Conservation (phyloP, 1,140 invertebrate genomes). For the Matsumurasca onukii region DNA sequence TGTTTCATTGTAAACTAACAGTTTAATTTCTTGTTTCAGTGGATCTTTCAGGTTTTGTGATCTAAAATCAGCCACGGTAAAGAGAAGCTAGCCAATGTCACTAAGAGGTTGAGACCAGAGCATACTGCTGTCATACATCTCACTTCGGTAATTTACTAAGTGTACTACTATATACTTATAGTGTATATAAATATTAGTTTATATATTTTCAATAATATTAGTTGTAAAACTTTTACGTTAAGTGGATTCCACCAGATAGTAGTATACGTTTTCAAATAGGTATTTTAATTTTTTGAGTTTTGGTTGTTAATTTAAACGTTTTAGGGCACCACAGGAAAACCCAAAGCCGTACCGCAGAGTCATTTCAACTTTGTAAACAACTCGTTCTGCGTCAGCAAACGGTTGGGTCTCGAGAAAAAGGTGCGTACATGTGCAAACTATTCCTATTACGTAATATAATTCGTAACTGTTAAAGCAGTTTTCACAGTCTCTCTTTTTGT, state of each 20-base stretch:
- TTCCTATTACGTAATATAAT: background rate
- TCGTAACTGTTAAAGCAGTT: too few species aligned
- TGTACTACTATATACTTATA: slow-evolving; percentile 7
- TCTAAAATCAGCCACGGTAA: slow-evolving; percentile 48
- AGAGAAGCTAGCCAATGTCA: slow-evolving; percentile 49
- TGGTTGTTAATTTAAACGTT: slow-evolving; percentile 32
- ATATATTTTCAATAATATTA: too few species aligned
- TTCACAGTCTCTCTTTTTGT: too few species aligned
- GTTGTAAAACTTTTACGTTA: too few species aligned
- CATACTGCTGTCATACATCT: slow-evolving; percentile 80
- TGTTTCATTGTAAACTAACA: too few species aligned
- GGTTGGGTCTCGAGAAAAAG: slow-evolving; percentile 33
- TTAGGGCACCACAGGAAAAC: slow-evolving; percentile 80
- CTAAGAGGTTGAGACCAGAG: slow-evolving; percentile 60
- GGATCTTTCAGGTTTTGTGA: slow-evolving; percentile 62
- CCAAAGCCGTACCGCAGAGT: slow-evolving; percentile 84
- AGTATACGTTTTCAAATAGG: too few species aligned
- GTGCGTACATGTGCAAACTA: slow-evolving; percentile 25
- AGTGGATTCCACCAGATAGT: too few species aligned
- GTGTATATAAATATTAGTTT: background rate
- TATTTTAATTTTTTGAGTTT: background rate
- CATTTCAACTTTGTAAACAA: slow-evolving; percentile 90
- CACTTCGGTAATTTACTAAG: slow-evolving; percentile 82
- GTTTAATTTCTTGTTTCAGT: slow-evolving; percentile 52
- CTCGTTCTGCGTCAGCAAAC: slow-evolving; percentile 51